Conservation (phyloP, 2,888 invertebrate species). For the Lampropteryx suffumata region DNA sequence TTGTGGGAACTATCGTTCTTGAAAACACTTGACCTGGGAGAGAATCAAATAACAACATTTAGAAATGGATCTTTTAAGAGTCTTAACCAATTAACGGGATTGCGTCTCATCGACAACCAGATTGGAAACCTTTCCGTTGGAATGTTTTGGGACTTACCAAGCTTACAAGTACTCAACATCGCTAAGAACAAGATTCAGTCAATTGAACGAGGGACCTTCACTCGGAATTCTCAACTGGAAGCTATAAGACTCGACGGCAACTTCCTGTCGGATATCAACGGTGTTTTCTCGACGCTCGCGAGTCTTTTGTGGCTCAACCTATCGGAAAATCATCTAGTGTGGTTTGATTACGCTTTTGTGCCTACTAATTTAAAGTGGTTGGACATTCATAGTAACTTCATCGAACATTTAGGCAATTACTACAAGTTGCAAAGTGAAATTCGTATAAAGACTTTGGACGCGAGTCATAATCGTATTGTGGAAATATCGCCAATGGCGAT, state of each 20-base stretch:
- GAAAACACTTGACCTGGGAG: conserved; percentile 94
- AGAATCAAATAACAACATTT: conserved; percentile 93
- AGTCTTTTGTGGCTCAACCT: conserved; percentile 93
- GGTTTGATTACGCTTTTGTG: conserved; percentile 97
- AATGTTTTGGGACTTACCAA: conserved; percentile 93
- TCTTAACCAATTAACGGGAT: conserved; percentile 92
- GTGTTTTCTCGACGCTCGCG: conserved; percentile 93
- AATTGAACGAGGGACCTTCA: conserved; percentile 93
- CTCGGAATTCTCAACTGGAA: conserved; percentile 90
- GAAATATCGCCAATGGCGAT: conserved; percentile 93
- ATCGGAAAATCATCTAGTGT: conserved; percentile 94
- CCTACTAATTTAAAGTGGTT: conserved; percentile 95
- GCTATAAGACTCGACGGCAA: conserved; percentile 95
- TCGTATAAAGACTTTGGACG: conserved; percentile 92
- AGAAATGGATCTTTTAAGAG: conserved; percentile 93
- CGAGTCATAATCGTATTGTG: conserved; percentile 93
- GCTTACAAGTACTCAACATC: conserved; percentile 92
- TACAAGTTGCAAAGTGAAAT: conserved; percentile 92
- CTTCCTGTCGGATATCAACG: conserved; percentile 94
- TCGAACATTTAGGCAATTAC: conserved; percentile 93
- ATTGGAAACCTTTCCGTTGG: conserved; percentile 92
- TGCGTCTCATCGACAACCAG: conserved; percentile 94
- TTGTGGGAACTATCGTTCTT: conserved; percentile 91
- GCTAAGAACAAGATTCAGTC: conserved; percentile 94
- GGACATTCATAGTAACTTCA: conserved; percentile 95